Evolutionary conservation across 2,113 vertebrate species (phyloP).

Genomic region (Cephalopholis sonnerati): DNA sequence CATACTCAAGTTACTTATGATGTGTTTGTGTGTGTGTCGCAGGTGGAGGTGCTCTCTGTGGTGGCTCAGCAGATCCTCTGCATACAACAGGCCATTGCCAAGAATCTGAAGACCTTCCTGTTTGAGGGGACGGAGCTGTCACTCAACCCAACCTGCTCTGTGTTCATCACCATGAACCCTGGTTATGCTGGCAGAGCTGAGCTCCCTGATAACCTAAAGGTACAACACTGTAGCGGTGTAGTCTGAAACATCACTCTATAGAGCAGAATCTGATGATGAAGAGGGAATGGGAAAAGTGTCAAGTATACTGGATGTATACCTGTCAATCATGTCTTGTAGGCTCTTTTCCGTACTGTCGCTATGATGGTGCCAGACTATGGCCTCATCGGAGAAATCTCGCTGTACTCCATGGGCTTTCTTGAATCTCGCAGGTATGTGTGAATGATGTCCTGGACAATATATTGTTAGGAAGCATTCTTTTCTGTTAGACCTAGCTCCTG

Average conservation of each 20-base stretch:
- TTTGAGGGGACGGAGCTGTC: constrained; percentile 94
- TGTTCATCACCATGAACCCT: constrained; percentile 97
- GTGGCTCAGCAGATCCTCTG: constrained; percentile 95
- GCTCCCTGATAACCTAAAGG: constrained; percentile 96
- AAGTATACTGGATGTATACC: not conserved
- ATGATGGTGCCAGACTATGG: constrained; percentile 98
- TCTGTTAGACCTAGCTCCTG: not conserved
- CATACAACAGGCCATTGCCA: constrained; percentile 92
- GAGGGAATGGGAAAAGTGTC: not conserved
- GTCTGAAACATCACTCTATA: too few relatives aligned
- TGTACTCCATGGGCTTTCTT: constrained; percentile 97
- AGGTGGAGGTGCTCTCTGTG: constrained; percentile 97
- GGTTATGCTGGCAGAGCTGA: constrained; percentile 95
- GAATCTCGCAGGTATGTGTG: constrained; percentile 90
- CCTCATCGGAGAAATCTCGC: constrained; percentile 95
- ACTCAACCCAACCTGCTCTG: constrained; percentile 92
- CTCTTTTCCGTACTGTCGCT: constrained; percentile 93
- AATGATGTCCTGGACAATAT: not conserved
- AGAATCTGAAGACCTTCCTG: constrained; percentile 88
- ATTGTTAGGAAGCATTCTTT: not conserved
- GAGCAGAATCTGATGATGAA: not conserved
- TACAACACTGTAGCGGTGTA: constrained; percentile 53
- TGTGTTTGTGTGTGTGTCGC: constrained; percentile 24
- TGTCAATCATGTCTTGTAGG: constrained; percentile 80
- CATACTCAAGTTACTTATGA: too few relatives aligned